phyloP scores from a whole-genome alignment of 2,797 vertebrate species.

The Cossypha dichroa region DNA sequence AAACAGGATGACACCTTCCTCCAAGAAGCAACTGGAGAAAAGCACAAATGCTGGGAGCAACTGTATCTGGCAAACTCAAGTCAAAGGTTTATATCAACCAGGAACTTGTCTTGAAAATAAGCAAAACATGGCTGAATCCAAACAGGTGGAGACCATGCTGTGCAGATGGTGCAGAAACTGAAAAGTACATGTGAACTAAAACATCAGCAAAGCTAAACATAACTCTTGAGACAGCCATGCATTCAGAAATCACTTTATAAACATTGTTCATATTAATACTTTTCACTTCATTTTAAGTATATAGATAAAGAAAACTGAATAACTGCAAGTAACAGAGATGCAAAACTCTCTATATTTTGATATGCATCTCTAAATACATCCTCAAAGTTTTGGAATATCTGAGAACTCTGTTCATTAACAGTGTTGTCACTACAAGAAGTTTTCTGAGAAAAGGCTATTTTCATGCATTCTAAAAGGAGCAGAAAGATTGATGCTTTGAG shows the following conservation, averaged over 20 bases:
- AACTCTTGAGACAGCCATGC: not conserved
- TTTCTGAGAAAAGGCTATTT: not conserved
- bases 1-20: not conserved
- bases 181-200: not conserved
- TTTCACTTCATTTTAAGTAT: not conserved
- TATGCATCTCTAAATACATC: not conserved
- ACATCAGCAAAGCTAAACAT: not conserved
- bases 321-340: not conserved
- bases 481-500: conserved; percentile 58
- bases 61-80: not conserved
- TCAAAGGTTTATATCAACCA: not conserved
- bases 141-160: not conserved
- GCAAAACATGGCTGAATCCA: not conserved
- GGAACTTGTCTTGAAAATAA: not conserved
- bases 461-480: not conserved
- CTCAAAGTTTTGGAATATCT: not conserved
- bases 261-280: not conserved
- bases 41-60: not conserved
- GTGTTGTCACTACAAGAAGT: not conserved
- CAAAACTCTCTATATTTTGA: not conserved
- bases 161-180: not conserved
- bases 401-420: not conserved
- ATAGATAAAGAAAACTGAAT: not conserved
- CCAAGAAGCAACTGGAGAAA: not conserved
- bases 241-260: not conserved